phyloP scores from a whole-genome alignment of 2,888 invertebrate genomes.

The Drosophila anomelani region DNA sequence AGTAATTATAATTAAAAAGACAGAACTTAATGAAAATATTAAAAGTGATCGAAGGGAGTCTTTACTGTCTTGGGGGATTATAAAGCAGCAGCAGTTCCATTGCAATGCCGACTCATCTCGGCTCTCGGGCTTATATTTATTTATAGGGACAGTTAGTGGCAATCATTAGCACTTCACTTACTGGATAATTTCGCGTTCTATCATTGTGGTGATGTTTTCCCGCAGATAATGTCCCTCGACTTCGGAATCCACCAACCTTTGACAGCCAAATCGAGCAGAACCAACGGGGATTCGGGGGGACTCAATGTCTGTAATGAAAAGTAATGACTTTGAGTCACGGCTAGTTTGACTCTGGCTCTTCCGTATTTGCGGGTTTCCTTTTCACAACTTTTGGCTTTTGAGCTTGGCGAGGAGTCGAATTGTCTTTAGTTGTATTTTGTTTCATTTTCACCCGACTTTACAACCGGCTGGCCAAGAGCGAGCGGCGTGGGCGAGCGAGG shows the following conservation, averaged over 20 bases:
- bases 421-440: conserved; percentile 4
- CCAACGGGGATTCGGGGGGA: conserved; percentile 11
- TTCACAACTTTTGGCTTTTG: conserved; percentile 36
- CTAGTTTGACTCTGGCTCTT: conserved; percentile 44
- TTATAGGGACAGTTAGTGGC: conserved; percentile 2
- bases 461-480: conserved; percentile 38
- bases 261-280: conserved; percentile 38
- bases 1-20: too few species aligned
- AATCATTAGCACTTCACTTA: conserved; percentile 57
- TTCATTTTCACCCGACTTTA: conserved; percentile 14
- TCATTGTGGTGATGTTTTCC: too few species aligned
- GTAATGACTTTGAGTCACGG: conserved; percentile 39
- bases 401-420: conserved; percentile 24
- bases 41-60: too few species aligned
- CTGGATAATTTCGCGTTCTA: conserved; percentile 80
- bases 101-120: not conserved
- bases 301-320: conserved; percentile 43
- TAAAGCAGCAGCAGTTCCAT: not conserved
- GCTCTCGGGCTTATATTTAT: not conserved
- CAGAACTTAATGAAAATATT: too few species aligned
- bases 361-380: conserved; percentile 49
- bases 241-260: conserved; percentile 20
- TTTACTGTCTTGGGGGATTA: not conserved
- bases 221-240: conserved; percentile 11
- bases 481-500: conserved; percentile 34